phyloP scores from a whole-genome alignment of 2,113 vertebrate genomes.

The Seriola aureovittata region DNA sequence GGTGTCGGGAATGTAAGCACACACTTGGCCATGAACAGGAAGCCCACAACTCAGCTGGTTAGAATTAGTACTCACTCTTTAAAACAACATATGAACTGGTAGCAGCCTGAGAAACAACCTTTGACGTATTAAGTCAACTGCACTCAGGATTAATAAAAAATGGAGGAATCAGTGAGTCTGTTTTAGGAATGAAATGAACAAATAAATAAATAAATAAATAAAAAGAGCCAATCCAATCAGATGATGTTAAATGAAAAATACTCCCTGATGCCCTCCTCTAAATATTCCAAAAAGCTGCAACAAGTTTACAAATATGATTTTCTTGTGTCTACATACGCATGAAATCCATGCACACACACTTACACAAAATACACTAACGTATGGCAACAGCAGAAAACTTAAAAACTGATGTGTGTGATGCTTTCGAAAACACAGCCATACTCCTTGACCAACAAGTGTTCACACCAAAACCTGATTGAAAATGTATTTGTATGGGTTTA shows the following conservation, averaged over 20 bases:
- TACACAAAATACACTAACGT: conserved; percentile 21
- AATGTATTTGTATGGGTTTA: conserved; percentile 43
- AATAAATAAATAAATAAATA: no score
- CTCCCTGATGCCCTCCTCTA: neutral
- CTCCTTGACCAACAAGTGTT: conserved; percentile 36
- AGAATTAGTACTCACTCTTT: conserved; percentile 51
- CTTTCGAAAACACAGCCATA: conserved; percentile 38
- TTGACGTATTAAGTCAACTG: conserved; percentile 5
- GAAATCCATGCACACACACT: conserved; percentile 58
- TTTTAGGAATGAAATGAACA: neutral
- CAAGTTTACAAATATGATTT: neutral
- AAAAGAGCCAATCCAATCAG: neutral
- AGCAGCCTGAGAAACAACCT: conserved; percentile 21
- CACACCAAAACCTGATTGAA: conserved; percentile 54
- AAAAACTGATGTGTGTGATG: conserved; percentile 50
- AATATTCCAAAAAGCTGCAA: conserved; percentile 30
- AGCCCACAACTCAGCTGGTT: conserved; percentile 54
- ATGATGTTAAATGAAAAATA: neutral
- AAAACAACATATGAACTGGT: conserved; percentile 41
- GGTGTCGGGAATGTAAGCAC: conserved; percentile 56
- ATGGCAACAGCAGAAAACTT: conserved; percentile 30
- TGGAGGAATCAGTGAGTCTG: neutral
- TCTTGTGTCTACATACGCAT: conserved; percentile 21
- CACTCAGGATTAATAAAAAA: conserved; percentile 1
- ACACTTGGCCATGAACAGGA: conserved; percentile 50